Base-by-base conservation (phyloP, 2,888 invertebrate genomes). In the Eristalinus sepulchralis region DNA sequence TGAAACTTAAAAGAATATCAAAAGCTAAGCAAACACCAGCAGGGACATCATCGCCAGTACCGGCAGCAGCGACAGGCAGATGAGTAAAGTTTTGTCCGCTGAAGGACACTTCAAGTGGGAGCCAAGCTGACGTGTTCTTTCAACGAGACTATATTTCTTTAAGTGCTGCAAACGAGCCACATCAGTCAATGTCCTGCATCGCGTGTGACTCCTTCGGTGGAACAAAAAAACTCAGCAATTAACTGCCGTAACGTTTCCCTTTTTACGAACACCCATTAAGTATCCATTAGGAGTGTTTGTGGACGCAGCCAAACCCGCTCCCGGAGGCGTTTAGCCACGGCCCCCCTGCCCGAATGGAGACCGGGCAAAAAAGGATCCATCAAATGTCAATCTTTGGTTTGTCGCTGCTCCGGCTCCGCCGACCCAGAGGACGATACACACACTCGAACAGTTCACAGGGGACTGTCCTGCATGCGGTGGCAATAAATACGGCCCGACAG, bases 321-420 rank as follows among this genome's bases (percentile, higher is more conserved):
- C 59, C 17, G 36, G 55, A 73, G 73, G 47, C 72, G 63, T 78
- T 77, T 70, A 68, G 68, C 62, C 75, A 60, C 57, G 53, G 2
- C 75, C 66, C 59, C 57, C 22, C 13, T 47, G 34, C 24, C 22
- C 34, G 33, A 13, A 17, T 13, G 33, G 53, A 11, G 22, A 8
- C 10, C 1, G 10, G 2, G 36, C 34, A 66, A 67, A 77, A 85
- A 85, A 78, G 73, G 17, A 76, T 77, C 85, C 85, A 85, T 85
- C 82, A 86, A 86, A 86, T 86, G 86, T 86, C 86, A 86, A 86
- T 86, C 86, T 86, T 86, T 83, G 86, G 86, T 86, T 83, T 83
- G 86, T 86, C 68, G 17, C 85, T 22, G 59, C 59, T 34, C 13
- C 67, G 59, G 55, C 63, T 13, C 22, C 2, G 39, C 68, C 36